Evolutionary conservation across 2,888 invertebrate species (phyloP).

Genomic region (Siphlonurus alternatus): DNA sequence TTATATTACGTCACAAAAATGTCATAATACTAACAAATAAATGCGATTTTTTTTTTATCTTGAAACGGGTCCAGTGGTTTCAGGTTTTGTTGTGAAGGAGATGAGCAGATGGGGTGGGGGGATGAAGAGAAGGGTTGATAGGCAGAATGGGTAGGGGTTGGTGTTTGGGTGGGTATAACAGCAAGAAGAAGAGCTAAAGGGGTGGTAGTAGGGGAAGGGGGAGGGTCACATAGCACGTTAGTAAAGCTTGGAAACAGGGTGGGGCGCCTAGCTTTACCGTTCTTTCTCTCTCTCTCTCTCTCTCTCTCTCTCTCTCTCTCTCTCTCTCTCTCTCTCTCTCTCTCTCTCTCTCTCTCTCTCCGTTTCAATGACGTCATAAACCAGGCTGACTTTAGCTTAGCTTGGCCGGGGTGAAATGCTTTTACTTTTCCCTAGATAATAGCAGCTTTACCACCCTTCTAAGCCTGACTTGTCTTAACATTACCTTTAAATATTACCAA

Average conservation of each 20-base stretch:
- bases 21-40: no score
- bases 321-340: conserved; percentile 7
- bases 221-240: conserved; percentile 1
- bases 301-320: background rate
- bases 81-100: no score
- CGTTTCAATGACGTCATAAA: background rate
- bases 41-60: no score
- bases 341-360: conserved; percentile 7
- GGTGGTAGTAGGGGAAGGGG: conserved; percentile 2
- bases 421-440: background rate
- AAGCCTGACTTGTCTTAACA: no score
- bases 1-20: no score
- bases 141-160: background rate
- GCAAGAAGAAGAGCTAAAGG: conserved; percentile 3
- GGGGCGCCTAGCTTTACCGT: background rate
- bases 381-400: background rate
- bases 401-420: background rate
- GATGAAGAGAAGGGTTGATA: background rate
- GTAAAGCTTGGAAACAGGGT: background rate
- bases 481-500: background rate
- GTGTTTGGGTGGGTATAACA: background rate
- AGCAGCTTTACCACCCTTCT: no score
- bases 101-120: background rate
- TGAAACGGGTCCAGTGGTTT: no score
- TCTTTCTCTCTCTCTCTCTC: conserved; percentile 6